Evolutionary conservation across 1,140 invertebrate genomes (phyloP), one percentile per base, ranked within the genome.

Genomic region (Copidosoma floridanum): DNA sequence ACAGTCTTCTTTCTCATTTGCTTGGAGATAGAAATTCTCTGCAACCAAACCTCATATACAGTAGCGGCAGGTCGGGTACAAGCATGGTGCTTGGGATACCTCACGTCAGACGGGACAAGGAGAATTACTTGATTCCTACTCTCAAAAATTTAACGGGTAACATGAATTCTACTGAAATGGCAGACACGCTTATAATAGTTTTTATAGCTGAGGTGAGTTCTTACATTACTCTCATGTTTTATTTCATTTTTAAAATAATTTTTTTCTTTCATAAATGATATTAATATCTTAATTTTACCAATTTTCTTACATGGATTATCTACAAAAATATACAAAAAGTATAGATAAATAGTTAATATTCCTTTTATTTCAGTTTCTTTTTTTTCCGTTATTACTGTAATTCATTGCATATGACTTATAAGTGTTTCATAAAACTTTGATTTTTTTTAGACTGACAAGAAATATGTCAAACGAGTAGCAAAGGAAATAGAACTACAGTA

Each of bases 61-160:
- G 89, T 14, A 88, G 88, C 65, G 87, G 87, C 5, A 83, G 91
- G 43, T 82, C 81, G 10, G 89, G 89, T 67, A 88, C 89, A 0
- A 91, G 90, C 29, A 84, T 95, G 48, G 90, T 97, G 0, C 81
- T 97, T 21, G 95, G 93, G 14, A 84, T 91, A 26, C 95, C 95
- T 1, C 97, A 94, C 0, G 95, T 97, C 1, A 89, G 88, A 67
- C 81, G 95, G 46, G 91, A 94, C 59, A 89, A 92, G 61, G 91
- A 96, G 69, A 92, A 85, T 63, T 98, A 98, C 77, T 82, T 98
- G 23, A 81, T 94, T 71, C 83, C 89, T 16, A 97, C 95, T 0
- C 74, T 97, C n/a, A 86, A 91, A 68, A 95, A 94, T 77, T 78
- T 98, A 3, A 80, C 98, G 20, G 85, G 88, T 62, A 88, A 88